Evolutionary conservation across 2,888 invertebrate genomes (phyloP).

Genomic region (Dorcus parallelipipedus): DNA sequence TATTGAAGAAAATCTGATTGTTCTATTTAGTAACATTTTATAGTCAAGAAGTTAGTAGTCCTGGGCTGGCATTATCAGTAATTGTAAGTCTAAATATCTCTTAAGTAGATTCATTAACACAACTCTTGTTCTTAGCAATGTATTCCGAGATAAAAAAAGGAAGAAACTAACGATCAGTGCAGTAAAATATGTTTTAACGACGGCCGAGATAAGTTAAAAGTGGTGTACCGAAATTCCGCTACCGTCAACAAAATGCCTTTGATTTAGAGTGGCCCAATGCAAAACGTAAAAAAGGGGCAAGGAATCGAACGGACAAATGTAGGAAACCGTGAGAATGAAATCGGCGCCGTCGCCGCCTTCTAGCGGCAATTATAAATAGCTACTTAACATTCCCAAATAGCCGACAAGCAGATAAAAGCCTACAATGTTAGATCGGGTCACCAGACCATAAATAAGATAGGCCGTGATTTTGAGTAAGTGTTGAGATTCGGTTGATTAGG

Average conservation of each 20-base stretch:
- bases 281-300: conserved; percentile 8
- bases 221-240: conserved; percentile 48
- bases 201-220: conserved; percentile 44
- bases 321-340: conserved; percentile 18
- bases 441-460: conserved; percentile 48
- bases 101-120: conserved; percentile 42
- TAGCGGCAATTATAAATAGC: conserved; percentile 45
- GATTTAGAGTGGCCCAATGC: conserved; percentile 26
- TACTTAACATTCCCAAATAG: conserved; percentile 46
- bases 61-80: conserved; percentile 34
- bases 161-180: conserved; percentile 41
- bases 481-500: conserved; percentile 45
- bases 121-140: conserved; percentile 37
- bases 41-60: conserved; percentile 24
- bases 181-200: conserved; percentile 45
- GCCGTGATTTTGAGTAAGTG: conserved; percentile 45
- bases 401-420: conserved; percentile 41
- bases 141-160: conserved; percentile 30
- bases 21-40: too few relatives aligned
- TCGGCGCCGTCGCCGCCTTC: conserved; percentile 36
- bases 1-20: too few relatives aligned
- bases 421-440: conserved; percentile 42
- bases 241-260: conserved; percentile 41
- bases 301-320: conserved; percentile 4
- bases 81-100: conserved; percentile 36